These are phyloP conservation scores for Podabrus alpinus DNA, from an alignment of 2,888 invertebrate genomes.

Conservation along the genomic window DNA sequence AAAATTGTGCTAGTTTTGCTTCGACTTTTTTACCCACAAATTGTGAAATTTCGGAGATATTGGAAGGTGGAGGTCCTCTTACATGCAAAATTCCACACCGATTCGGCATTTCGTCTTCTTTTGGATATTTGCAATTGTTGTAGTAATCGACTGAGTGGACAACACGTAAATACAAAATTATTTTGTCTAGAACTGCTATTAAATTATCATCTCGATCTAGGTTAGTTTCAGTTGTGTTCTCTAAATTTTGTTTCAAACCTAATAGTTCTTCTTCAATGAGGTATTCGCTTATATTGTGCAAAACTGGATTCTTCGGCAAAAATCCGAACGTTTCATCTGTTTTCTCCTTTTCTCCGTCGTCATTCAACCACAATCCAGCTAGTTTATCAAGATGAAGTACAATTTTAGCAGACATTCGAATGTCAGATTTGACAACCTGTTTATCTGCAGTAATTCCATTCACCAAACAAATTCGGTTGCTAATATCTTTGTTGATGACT, in stretches of 20 bases:
- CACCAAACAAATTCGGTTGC: conserved; percentile 88
- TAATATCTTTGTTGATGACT: conserved; percentile 95
- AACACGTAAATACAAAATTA: conserved; percentile 90
- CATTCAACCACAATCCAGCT: conserved; percentile 74
- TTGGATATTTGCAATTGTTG: conserved; percentile 95
- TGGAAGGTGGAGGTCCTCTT: conserved; percentile 83
- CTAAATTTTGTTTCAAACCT: conserved; percentile 64
- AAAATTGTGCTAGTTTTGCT: conserved; percentile 89
- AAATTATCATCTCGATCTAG: conserved; percentile 75
- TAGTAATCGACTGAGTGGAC: conserved; percentile 99
- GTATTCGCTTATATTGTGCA: conserved; percentile 96
- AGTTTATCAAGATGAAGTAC: conserved; percentile 88
- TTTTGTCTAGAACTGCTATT: conserved; percentile 73
- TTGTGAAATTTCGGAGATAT: conserved; percentile 73
- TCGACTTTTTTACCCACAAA: conserved; percentile 76
- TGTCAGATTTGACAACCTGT: conserved; percentile 86
- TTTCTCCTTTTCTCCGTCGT: conserved; percentile 55
- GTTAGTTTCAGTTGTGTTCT: conserved; percentile 54
- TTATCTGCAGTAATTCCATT: conserved; percentile 92
- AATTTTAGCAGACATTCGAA: conserved; percentile 88
- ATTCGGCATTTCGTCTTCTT: conserved; percentile 99
- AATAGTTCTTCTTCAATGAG: conserved; percentile 94
- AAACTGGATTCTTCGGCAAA: conserved; percentile 86
- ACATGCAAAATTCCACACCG: conserved; percentile 98
- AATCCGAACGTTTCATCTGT: conserved; percentile 66